These are phyloP conservation scores for Littorina saxatilis DNA, from an alignment of 1,140 invertebrate genomes.

Conservation along the genomic window DNA sequence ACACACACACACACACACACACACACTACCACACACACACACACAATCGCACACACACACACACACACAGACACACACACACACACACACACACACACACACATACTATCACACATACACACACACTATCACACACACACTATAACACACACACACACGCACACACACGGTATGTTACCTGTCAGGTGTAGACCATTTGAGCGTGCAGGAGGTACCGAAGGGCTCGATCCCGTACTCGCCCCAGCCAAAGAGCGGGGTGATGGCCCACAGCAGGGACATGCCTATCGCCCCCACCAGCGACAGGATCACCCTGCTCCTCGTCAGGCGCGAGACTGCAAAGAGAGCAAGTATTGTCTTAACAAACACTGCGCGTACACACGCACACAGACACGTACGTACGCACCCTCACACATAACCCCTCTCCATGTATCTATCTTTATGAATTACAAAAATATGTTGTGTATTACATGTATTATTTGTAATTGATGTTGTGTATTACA, in stretches of 20 bases:
- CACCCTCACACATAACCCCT: too few species aligned
- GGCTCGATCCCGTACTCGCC: constrained; percentile 65
- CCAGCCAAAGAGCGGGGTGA: constrained; percentile 55
- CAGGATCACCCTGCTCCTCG: not conserved
- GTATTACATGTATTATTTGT: too few species aligned
- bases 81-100: not conserved
- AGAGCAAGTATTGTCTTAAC: too few species aligned
- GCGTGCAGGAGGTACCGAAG: constrained; percentile 66
- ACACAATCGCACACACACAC: not conserved
- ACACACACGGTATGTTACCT: not conserved
- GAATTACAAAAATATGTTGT: too few species aligned
- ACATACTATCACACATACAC: not conserved
- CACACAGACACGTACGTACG: too few species aligned
- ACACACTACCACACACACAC: not conserved
- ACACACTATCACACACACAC: not conserved
- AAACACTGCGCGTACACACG: too few species aligned
- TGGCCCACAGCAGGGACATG: constrained; percentile 29
- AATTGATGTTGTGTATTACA: too few species aligned
- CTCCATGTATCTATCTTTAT: too few species aligned
- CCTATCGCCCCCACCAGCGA: constrained; percentile 1
- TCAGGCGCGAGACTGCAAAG: constrained; percentile 5
- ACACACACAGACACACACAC: constrained; percentile 21
- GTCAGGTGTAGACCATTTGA: constrained; percentile 56
- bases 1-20: constrained; percentile 16
- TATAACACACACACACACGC: not conserved